Percentiles rank a stretch among this genome's conserved stretches.
These are phyloP conservation scores for Gila robusta DNA, from an alignment of 2,797 vertebrate species.

Conservation along the genomic window DNA sequence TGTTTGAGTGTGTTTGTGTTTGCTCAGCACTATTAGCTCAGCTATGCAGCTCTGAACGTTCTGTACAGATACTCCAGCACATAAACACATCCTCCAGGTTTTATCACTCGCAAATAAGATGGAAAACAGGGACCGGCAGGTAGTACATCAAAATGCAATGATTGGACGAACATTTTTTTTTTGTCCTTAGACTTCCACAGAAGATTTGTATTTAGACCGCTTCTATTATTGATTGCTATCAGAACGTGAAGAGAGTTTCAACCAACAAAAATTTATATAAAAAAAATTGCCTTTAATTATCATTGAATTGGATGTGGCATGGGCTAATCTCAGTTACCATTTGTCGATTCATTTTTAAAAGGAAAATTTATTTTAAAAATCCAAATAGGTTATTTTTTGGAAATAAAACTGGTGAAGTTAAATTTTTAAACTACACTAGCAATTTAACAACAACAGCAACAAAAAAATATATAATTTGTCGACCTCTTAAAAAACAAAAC, in stretches of 20 bases:
- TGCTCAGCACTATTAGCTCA: not conserved
- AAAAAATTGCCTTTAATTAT: not conserved
- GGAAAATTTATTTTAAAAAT: not conserved
- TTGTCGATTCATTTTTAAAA: not conserved
- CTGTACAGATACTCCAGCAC: constrained; percentile 18
- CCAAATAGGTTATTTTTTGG: not conserved
- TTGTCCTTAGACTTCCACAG: too few species aligned
- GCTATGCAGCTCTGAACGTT: constrained; percentile 17
- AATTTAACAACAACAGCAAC: not conserved
- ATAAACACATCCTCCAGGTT: constrained; percentile 12
- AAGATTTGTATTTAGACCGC: too few species aligned
- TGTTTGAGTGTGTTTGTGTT: constrained; percentile 24
- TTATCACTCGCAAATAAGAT: not conserved
- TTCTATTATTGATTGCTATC: too few species aligned
- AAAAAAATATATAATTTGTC: not conserved
- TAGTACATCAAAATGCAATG: not conserved
- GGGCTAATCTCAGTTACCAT: not conserved
- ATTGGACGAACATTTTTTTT: not conserved
- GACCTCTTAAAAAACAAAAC: not conserved
- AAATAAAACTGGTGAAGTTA: not conserved
- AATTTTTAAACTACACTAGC: not conserved
- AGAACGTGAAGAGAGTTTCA: not conserved
- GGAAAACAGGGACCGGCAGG: not conserved
- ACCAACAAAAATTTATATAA: not conserved
- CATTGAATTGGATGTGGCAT: not conserved